Evolutionary conservation across 2,888 invertebrate species (phyloP).

Genomic region (Osedax fenrisi): DNA sequence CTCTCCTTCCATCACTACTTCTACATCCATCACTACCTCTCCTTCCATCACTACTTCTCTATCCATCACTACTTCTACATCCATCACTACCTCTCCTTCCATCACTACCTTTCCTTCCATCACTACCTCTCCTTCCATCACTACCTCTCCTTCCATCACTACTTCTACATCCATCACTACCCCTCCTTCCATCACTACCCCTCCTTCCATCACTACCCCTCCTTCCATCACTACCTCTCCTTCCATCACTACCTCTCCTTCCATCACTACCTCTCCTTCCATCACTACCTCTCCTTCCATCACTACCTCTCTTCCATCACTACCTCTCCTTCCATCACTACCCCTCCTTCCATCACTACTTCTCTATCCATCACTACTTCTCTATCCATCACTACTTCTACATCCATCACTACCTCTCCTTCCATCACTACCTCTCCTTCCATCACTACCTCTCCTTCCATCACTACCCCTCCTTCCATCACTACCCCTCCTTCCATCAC

Average conservation of each 20-base stretch:
- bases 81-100: neutral
- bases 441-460: neutral
- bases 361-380: neutral
- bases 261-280: neutral
- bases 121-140: neutral
- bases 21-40: neutral
- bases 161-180: neutral
- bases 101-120: neutral
- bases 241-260: neutral
- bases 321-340: neutral
- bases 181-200: neutral
- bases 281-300: neutral
- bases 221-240: neutral
- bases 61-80: neutral
- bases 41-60: neutral
- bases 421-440: neutral
- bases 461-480: neutral
- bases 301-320: neutral
- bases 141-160: neutral
- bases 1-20: neutral
- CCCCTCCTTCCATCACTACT: neutral
- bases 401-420: neutral
- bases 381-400: neutral
- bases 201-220: neutral
- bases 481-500: neutral